Percentiles rank a stretch among this genome's conserved stretches.
Conservation (phyloP, 1,140 invertebrate genomes). For the Polypedilum vanderplanki region DNA sequence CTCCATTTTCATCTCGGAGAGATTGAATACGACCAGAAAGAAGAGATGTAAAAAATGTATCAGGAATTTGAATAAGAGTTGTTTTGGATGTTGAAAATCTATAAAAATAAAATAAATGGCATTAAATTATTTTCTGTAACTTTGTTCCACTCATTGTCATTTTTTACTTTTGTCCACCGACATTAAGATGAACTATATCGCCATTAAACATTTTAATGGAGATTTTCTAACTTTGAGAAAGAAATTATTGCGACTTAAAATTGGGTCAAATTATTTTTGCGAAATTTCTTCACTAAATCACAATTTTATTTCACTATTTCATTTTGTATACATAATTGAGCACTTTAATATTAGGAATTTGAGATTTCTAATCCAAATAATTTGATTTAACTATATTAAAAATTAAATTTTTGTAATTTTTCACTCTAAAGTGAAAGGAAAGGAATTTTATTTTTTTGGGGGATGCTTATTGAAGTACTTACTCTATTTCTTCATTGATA, state of each 20-base stretch:
- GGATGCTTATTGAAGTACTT: too few species aligned
- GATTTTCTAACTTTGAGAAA: not conserved
- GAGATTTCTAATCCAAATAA: not conserved
- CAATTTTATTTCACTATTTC: not conserved
- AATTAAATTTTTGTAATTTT: not conserved
- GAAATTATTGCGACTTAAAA: not conserved
- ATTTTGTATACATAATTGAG: not conserved
- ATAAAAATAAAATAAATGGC: not conserved
- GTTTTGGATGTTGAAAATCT: slow-evolving; percentile 90
- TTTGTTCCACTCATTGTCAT: slow-evolving; percentile 17
- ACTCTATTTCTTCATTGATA: not conserved
- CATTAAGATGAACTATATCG: slow-evolving; percentile 62
- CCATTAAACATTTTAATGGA: slow-evolving; percentile 35
- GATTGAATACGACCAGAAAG: slow-evolving; percentile 88
- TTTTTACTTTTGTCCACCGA: slow-evolving; percentile 57
- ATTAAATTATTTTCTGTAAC: slow-evolving; percentile 29
- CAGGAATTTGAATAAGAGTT: slow-evolving; percentile 87
- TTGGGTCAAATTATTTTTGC: not conserved
- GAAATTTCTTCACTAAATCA: slow-evolving; percentile 4
- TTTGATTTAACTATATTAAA: not conserved
- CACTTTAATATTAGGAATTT: not conserved
- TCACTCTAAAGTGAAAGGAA: not conserved
- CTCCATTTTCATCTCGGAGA: slow-evolving; percentile 84
- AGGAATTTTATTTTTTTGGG: not conserved
- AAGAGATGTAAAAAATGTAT: slow-evolving; percentile 84